Evolutionary conservation across 2,888 invertebrate species (phyloP).

Genomic region (Epistrophe eligans): DNA sequence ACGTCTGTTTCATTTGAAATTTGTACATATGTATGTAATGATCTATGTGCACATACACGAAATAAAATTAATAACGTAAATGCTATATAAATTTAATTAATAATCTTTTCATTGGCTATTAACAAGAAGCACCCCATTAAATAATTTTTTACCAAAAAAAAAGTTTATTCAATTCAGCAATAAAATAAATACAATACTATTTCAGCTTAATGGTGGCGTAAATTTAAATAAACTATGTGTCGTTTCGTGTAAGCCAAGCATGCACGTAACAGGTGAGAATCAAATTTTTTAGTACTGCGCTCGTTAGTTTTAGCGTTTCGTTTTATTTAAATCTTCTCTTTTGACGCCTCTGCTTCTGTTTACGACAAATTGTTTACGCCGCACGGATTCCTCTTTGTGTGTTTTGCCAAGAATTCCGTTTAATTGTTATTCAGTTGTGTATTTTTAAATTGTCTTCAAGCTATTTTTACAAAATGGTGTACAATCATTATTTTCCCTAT

Average conservation of each 20-base stretch:
- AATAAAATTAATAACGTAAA: not conserved
- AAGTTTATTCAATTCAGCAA: not conserved
- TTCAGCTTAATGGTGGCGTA: not conserved
- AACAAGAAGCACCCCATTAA: conserved; percentile 20
- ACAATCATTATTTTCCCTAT: not conserved
- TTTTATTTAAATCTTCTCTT: not conserved
- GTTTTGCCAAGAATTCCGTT: conserved; percentile 2
- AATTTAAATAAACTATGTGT: not conserved
- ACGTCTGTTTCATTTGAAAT: not conserved
- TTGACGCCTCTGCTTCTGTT: conserved; percentile 3
- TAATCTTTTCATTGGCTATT: conserved; percentile 12
- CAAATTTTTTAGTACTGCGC: not conserved
- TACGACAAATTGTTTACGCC: conserved; percentile 3
- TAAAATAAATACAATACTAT: not conserved
- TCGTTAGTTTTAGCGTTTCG: not conserved
- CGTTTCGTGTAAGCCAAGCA: not conserved
- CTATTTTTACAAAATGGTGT: not conserved
- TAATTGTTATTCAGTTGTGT: not conserved
- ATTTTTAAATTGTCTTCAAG: not conserved
- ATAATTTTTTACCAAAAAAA: not conserved
- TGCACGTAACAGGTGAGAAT: conserved; percentile 1
- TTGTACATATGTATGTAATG: too few species aligned
- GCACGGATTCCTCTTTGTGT: not conserved
- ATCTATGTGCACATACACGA: too few species aligned
- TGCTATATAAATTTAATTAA: not conserved